Evolutionary conservation across 2,113 vertebrate species (phyloP), one percentile per base, ranked within the genome.

Genomic region (Rana temporaria): DNA sequence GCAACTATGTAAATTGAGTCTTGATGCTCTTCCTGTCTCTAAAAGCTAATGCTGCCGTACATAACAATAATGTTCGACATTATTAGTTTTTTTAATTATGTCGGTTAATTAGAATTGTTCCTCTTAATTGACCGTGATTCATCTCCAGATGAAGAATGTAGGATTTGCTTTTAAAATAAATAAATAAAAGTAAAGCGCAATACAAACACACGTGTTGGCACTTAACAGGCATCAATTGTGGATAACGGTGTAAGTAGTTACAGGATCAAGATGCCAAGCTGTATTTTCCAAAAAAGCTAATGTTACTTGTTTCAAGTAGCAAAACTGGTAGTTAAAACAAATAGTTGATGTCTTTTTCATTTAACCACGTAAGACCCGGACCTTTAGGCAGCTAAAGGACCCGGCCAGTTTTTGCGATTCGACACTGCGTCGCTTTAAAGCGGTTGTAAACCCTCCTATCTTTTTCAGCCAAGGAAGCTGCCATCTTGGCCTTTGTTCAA

Each of bases 1-100:
- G 89, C 84, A 87, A 79, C 88, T 90, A 89, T 89, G 89, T 89
- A 92, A 94, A 94, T 92, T 89, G 90, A 90, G 88, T 85, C 90
- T 89, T 90, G 91, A 93, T 92, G 91, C 88, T 91, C 91, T 90
- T 88, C 91, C 88, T 86, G 82, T 89, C 88, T 89, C 88, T 92
- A 92, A 92, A 88, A 88, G 90, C 90, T 91, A 92, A 92, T 91
- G 90, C 89, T 87, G 84, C 89, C 89, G 90, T 90, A 90, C 89
- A 88, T 91, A 92, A 91, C 91, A 93, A 92, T 91, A 90, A 93
- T 92, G 91, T 92, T 93, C 90, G 91, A 92, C 91, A 90, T 93
- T 94, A 94, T 94, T 94, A 93, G 92, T 93, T 94, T 94, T 30
- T 92, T 93, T 93, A 93, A 94, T 94, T 93, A 94, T 93, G 89